Base-by-base conservation (phyloP, 1,140 invertebrate species). In the Drosophila bifasciata region DNA sequence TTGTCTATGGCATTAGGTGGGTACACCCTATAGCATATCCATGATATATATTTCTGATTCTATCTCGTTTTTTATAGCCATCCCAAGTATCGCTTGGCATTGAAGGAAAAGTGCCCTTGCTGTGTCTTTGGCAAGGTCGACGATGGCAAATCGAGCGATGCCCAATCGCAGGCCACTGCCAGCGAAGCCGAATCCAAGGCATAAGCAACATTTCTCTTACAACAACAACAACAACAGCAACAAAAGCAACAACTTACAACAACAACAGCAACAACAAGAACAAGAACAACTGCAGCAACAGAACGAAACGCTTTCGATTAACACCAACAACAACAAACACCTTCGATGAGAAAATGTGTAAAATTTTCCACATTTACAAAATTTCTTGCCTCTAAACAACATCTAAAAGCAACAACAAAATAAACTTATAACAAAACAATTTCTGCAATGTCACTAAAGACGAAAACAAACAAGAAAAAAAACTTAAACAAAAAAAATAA, bases 1-100 rank as follows among this genome's bases (percentile, higher is more conserved):
- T 97, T 76, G 95, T 97, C 39, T 96, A 96, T 86, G 96, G 95
- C 58, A 96, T 96, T 91, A 96, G 95, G 95, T 95, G 88, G 19
- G 49, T 1, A 5, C 5, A 43, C 21, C 6, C 6, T 17, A 1
- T 15, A 9, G 0, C 13, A 8, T 16, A 1, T 15, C 3, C 13
- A 8, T 25, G 16, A 53, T 0, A 39, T 1, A 3, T 6, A 9
- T 11, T 4, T 5, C 32, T 36, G 32, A 36, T 25, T 1, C 15
- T 13, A 9, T 73, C 13, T 16, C 1, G 2, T 6, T 5, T 2
- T 8, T 23, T 44, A 11, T 74, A 96, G 95, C 80, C 95, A 96
- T 93, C 95, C 95, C 17, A 96, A 96, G 84, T 96, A 96, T 84
- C 93, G 95, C 77, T 92, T 94, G 68, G 95, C 95, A 44, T 91